Base-by-base conservation (phyloP, 2,113 vertebrate species). In the Menidia beryllina region DNA sequence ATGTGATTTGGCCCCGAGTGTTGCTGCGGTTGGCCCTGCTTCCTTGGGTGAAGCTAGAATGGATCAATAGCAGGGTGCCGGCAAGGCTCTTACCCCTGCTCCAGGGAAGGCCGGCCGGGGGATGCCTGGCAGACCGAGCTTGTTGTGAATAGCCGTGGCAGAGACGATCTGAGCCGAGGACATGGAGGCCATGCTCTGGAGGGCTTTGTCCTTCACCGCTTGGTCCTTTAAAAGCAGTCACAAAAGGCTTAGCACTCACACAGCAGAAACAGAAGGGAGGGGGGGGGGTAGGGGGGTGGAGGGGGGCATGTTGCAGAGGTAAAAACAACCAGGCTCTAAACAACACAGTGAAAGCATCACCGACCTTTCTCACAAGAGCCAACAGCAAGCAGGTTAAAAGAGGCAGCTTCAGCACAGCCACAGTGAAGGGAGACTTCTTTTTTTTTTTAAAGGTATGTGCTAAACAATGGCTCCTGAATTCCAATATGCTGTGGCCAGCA, bases 171-270 rank as follows among this genome's bases (percentile, higher is more conserved):
- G 98, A 86, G 98, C 98, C 24, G 98, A 99, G 59, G 98, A 99
- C 98, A 99, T 99, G 92, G 97, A 97, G 79, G 98, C 97, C 97
- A 99, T 99, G 94, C 98, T 98, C 94, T 99, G 98, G 87, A 99
- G 95, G 89, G 98, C 98, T 95, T 99, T 99, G 93, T 99, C 98
- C 95, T 99, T 99, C 85, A 98, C 96, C 50, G 97, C 97, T 93
- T 99, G 98, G 96, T 99, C 98, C 98, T 99, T 97, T 92, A 96
- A 95, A 77, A 94, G 94, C 94, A 97, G 90, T 93, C 91, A 97
- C 23, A 94, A 90, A 90, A 91, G 91, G 94, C 93, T 96, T 94
- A 96, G 92, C 89, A 91, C 71, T 89, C 67, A 56, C 77, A 89
- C 49, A 81, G 54, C 69, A 75, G 74, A 79, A 59, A 82, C 86